Evolutionary conservation across 1,140 invertebrate genomes (phyloP), one percentile per base, ranked within the genome.

Genomic region (Calephelis virginiensis): DNA sequence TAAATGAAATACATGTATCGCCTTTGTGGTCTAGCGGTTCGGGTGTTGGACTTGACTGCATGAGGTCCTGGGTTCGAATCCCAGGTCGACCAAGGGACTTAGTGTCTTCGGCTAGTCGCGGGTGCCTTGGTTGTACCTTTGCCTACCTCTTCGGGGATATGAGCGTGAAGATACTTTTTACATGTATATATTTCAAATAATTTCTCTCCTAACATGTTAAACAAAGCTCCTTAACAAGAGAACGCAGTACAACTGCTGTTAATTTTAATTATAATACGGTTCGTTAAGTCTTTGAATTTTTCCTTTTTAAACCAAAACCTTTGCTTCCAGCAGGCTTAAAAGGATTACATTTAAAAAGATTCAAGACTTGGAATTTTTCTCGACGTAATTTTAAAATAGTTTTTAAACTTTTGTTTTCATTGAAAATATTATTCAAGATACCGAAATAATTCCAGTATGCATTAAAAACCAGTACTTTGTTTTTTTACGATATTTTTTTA

Each of bases 251-350:
- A 17, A 37, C 17, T 17, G 14, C 14, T 56, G 50, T 56, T 28
- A 56, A 56, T 56, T 56, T 56, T 56, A 56, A 56, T 56, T 56
- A 56, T 56, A 56, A 37, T 56, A 56, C 53, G 53, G 53, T 56
- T 56, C 17, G 53, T 56, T 56, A 56, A 56, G 53, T 56, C 14
- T 56, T 56, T 56, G 53, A 56, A 56, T 56, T 56, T 56, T 56
- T 56, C 1, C 14, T 56, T 28, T 56, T 56, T 56, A 28, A 56
- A 56, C 28, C 53, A 11, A 56, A 56, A 37, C 17, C 53, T 56
- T 56, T 56, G 17, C 53, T 56, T 37, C 53, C 28, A 37, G 10
- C 53, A 56, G 53, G 17, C 50, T 56, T 56, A 56, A 56, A 56
- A 56, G 50, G 50, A 56, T 56, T 56, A 37, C 28, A 56, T 56